Conservation (phyloP, 2,888 invertebrate species). For the Ormyrus labotus region DNA sequence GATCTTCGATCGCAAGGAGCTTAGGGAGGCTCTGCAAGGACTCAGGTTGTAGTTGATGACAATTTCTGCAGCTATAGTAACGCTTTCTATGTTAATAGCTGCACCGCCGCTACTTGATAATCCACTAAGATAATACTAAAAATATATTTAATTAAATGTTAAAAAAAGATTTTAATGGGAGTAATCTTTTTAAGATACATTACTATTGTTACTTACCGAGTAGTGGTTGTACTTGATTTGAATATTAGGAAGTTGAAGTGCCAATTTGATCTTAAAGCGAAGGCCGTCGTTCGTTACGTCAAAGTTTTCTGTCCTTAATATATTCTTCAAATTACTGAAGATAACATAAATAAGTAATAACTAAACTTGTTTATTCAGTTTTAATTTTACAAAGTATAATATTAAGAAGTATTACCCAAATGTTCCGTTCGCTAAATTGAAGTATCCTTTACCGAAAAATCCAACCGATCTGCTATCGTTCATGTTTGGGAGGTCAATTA, state of each 20-base stretch:
- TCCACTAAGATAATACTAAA: no score
- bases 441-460: constrained; percentile 4
- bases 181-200: not conserved
- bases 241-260: not conserved
- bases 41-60: constrained; percentile 3
- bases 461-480: not conserved
- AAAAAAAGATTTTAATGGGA: not conserved
- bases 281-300: constrained; percentile 12
- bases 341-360: not conserved
- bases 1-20: not conserved
- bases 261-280: constrained; percentile 1
- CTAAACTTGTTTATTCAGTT: not conserved
- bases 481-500: constrained; percentile 9
- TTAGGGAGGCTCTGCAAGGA: not conserved
- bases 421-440: constrained; percentile 8
- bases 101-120: no score
- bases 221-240: not conserved
- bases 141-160: not conserved
- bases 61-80: not conserved
- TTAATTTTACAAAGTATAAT: not conserved
- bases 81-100: not conserved
- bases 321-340: constrained; percentile 11
- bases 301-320: not conserved
- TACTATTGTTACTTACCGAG: constrained; percentile 5
- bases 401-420: constrained; percentile 16